phyloP scores from a whole-genome alignment of 2,113 vertebrate species.

The Elanus axillaris region DNA sequence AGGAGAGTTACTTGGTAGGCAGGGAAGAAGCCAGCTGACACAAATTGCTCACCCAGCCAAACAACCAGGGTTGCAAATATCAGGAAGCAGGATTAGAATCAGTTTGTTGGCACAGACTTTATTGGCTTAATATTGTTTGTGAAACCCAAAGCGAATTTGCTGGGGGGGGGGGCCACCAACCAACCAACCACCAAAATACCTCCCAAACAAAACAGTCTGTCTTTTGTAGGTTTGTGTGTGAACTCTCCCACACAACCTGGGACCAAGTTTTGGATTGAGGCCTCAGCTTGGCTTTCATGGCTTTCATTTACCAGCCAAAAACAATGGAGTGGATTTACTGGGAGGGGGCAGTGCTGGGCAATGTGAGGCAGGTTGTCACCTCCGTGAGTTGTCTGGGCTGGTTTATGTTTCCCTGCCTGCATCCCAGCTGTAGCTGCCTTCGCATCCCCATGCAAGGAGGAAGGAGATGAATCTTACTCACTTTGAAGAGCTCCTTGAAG shows the following conservation, averaged over 20 bases:
- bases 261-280: not conserved
- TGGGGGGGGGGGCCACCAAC: not conserved
- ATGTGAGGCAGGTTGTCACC: not conserved
- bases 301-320: conserved; percentile 20
- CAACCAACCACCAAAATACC: not conserved
- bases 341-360: not conserved
- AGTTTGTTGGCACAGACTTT: not conserved
- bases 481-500: not conserved
- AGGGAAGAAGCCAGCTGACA: not conserved
- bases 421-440: not conserved
- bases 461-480: not conserved
- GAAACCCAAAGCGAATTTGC: not conserved
- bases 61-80: not conserved
- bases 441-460: not conserved
- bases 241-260: conserved; percentile 37
- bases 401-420: not conserved
- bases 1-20: not conserved
- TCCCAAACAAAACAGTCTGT: conserved; percentile 28
- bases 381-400: not conserved
- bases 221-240: not conserved
- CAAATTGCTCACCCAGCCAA: not conserved
- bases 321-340: not conserved
- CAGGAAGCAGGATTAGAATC: conserved; percentile 30
- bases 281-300: conserved; percentile 7
- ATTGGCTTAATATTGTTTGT: conserved; percentile 4